Evolutionary conservation across 1,140 invertebrate genomes (phyloP), one percentile per base, ranked within the genome.

Genomic region (Drosophila setifemur): DNA sequence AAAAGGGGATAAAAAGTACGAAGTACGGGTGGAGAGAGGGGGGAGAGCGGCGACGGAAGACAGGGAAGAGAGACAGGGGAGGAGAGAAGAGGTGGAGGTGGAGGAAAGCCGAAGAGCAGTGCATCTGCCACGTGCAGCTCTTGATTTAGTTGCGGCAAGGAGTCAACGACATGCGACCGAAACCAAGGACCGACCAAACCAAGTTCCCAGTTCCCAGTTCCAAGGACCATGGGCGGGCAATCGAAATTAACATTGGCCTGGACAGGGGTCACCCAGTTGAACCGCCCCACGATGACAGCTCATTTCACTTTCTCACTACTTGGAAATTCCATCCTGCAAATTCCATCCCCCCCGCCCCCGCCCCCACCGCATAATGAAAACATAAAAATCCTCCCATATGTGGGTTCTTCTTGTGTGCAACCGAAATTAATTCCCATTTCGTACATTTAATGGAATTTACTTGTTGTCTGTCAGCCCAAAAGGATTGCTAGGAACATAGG

Each of bases 391-490:
- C 35, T 35, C 40, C 21, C 57, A 42, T 28, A 25, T 63, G 28
- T 33, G 21, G 58, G 37, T 57, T 21, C 26, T 61, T 28, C 14
- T 23, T 12, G 50, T 49, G 21, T 53, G 57, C 19, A 60, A 54
- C 57, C 28, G 48, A 78, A 81, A 82, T 81, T 82, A 81, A 81
- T 81, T 81, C 76, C 68, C 72, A 82, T 82, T 82, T 81, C 67
- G 72, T 73, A 71, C 50, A 58, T 72, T 76, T 82, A 81, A 81
- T 81, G 77, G 77, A 76, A 68, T 81, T 81, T 68, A 68, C 77
- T 82, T 81, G 77, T 81, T 79, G 69, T 60, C 35, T 63, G 64
- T 79, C 75, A 78, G 66, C 40, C 19, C 57, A 29, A 48, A 57
- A 64, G 60, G 57, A 29, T 64, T 49, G 42, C 11, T 19, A n/a